phyloP scores from a whole-genome alignment of 2,113 vertebrate genomes.

The Caracal caracal region DNA sequence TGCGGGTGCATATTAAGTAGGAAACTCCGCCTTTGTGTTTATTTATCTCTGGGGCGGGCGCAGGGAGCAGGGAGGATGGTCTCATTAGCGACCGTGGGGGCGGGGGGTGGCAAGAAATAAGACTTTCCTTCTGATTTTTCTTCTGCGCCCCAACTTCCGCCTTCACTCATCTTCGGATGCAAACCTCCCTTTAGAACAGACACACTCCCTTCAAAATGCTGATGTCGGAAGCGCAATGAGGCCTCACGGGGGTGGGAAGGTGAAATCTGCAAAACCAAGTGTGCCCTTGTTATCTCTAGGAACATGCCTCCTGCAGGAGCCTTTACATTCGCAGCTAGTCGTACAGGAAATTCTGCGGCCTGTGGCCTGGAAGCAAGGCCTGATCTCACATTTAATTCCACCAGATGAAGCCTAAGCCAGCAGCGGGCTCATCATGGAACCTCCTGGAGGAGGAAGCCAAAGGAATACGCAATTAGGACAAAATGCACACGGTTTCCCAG shows the following conservation, averaged over 20 bases:
- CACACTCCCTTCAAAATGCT: neutral
- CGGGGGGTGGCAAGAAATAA: neutral
- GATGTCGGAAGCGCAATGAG: neutral
- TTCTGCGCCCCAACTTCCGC: neutral
- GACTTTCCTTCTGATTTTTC: neutral
- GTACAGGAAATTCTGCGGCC: neutral
- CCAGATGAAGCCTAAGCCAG: neutral
- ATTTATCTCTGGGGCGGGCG: neutral
- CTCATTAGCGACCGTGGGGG: neutral
- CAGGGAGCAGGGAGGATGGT: neutral
- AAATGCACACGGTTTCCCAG: neutral
- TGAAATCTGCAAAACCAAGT: neutral
- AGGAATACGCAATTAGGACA: neutral
- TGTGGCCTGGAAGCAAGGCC: neutral
- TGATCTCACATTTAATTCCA: neutral
- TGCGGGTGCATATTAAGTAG: slow-evolving; percentile 57
- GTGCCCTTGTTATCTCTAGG: neutral
- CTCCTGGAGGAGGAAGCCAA: too few relatives aligned
- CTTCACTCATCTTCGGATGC: neutral
- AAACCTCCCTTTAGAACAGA: neutral
- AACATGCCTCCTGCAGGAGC: neutral
- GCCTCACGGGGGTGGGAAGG: neutral
- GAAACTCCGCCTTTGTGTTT: neutral
- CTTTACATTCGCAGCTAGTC: neutral
- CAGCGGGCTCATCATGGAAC: neutral